A percentile compares a stretch with the other conserved stretches of the same genome.
Evolutionary conservation across 2,113 vertebrate species (phyloP).

Genomic region (Cyphomyrus plagiostoma): DNA sequence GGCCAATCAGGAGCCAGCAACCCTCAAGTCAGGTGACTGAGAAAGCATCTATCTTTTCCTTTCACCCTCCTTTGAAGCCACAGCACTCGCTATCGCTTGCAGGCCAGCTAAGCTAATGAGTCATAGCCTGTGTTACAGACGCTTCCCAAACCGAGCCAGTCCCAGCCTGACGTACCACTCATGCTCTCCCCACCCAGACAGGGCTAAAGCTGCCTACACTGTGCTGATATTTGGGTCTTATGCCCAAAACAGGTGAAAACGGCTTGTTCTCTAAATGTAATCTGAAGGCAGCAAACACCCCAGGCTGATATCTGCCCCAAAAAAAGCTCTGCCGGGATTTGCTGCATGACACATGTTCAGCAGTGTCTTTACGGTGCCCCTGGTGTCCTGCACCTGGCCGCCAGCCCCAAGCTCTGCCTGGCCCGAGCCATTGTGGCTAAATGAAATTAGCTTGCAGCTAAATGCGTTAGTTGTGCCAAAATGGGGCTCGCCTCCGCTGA

Average conservation of each 20-base stretch:
- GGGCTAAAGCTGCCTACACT: not conserved
- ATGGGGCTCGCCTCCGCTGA: conserved; percentile 25
- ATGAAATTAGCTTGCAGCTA: conserved; percentile 38
- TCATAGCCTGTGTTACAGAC: not conserved
- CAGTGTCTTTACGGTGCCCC: not conserved
- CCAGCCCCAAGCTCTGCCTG: not conserved
- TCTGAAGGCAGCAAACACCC: not conserved
- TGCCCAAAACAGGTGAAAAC: not conserved
- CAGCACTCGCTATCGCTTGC: not conserved
- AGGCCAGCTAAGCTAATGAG: not conserved
- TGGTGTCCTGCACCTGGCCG: conserved; percentile 10
- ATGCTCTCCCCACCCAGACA: not conserved
- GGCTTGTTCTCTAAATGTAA: not conserved
- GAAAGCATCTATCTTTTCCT: not conserved
- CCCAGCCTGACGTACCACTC: too few species aligned
- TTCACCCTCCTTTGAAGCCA: not conserved
- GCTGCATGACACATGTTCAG: not conserved
- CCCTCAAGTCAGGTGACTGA: not conserved
- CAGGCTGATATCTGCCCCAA: conserved; percentile 6
- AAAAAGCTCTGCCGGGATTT: conserved; percentile 5
- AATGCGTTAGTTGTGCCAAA: conserved; percentile 26
- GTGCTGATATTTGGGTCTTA: not conserved
- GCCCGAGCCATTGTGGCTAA: conserved; percentile 20
- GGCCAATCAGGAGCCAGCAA: not conserved
- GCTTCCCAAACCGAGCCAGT: not conserved